Evolutionary conservation across 2,888 invertebrate genomes (phyloP), one percentile per base, ranked within the genome.

Genomic region (Scaeva pyrastri): DNA sequence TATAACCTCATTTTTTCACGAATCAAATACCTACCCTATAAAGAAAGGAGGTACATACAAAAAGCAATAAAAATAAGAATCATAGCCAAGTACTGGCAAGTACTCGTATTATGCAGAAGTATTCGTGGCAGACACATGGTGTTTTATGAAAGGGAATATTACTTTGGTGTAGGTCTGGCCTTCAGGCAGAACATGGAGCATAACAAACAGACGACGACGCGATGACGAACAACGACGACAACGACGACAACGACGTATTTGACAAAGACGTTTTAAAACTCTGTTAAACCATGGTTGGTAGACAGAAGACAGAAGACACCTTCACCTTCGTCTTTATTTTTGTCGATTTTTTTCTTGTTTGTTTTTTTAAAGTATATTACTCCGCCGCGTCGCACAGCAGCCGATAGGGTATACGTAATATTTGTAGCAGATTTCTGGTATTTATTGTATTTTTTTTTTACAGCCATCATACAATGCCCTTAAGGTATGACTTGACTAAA

Each of bases 61-160:
- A 48, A 14, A 43, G 19, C 14, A 60, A 56, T 21, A 55, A 23
- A 16, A 55, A 62, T 19, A 66, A 79, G 48, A 74, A 62, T 60
- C 58, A 80, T 26, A 70, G 68, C 82, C 62, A 50, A 41, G 71
- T 84, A 76, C 72, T 85, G 85, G 68, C 80, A 85, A 85, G n/a
- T n/a, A n/a, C n/a, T n/a, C n/a, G n/a, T 85, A 85, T n/a, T 80
- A 80, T 85, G 80, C 79, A 85, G 80, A 85, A 80, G 85, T 76
- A 76, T 85, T 66, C 80, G 72, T 58, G 52, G 12, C 26, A 72
- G 55, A 71, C 50, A 43, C n/a, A 73, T 48, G 70, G 50, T 68
- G 78, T 73, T 70, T 66, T 62, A 62, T 43, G 26, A 26, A 62
- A 58, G 70, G 75, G 71, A 31, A 31, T 58, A 55, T 71, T 71